A percentile compares a stretch with the other conserved stretches of the same genome.
Conservation (phyloP, 2,888 invertebrate genomes). For the Willowsia nigromaculata region DNA sequence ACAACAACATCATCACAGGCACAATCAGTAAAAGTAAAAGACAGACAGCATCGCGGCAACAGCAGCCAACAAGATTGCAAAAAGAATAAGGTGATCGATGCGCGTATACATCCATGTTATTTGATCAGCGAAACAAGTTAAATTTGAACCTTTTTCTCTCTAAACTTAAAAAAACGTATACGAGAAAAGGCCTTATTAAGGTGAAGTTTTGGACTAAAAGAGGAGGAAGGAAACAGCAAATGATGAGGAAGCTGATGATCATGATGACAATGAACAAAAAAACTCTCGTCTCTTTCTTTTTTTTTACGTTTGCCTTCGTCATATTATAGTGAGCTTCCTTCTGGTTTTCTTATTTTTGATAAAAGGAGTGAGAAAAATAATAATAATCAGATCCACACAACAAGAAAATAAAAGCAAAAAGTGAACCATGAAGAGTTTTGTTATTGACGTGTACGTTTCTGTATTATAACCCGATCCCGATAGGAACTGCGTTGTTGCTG, state of each 20-base stretch:
- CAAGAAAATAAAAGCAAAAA: slow-evolving; percentile 31
- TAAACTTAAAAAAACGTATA: slow-evolving; percentile 39
- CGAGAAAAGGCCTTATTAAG: slow-evolving; percentile 63
- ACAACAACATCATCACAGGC: slow-evolving; percentile 18
- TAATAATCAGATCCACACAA: slow-evolving; percentile 43
- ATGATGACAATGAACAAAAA: slow-evolving; percentile 52
- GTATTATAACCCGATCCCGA: neutral
- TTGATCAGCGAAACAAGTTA: slow-evolving; percentile 66
- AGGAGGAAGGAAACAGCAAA: slow-evolving; percentile 36
- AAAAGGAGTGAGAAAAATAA: neutral
- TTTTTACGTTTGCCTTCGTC: neutral
- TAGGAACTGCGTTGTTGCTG: slow-evolving; percentile 1
- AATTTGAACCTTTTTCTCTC: slow-evolving; percentile 44
- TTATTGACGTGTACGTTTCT: slow-evolving; percentile 26
- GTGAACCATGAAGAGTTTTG: slow-evolving; percentile 21
- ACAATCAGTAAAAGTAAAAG: slow-evolving; percentile 43
- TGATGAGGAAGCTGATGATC: slow-evolving; percentile 26
- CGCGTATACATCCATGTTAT: slow-evolving; percentile 36
- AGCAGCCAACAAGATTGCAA: slow-evolving; percentile 8
- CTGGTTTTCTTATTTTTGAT: neutral
- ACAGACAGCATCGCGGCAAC: neutral
- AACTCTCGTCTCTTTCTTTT: slow-evolving; percentile 27
- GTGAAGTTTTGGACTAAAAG: slow-evolving; percentile 24
- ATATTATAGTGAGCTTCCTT: slow-evolving; percentile 3
- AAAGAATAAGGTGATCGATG: neutral